phyloP scores from a whole-genome alignment of 2,113 vertebrate genomes.

The Coptodon rendalli region DNA sequence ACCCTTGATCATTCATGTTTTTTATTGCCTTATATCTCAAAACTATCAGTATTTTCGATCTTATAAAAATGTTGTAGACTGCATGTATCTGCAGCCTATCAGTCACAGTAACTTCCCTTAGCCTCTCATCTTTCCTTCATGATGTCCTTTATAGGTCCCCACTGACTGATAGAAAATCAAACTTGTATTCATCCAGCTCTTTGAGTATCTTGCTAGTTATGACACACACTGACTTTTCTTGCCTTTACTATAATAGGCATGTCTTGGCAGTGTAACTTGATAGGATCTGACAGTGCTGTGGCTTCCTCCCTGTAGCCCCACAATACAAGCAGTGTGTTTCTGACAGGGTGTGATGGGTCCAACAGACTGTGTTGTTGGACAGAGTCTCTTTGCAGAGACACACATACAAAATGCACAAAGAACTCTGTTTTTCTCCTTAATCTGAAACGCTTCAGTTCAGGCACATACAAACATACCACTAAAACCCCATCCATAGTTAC shows the following conservation, averaged over 20 bases:
- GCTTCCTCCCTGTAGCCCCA: constrained; percentile 40
- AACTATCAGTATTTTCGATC: not conserved
- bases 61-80: not conserved
- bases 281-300: constrained; percentile 26
- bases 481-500: not conserved
- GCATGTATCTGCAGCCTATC: not conserved
- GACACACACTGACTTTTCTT: constrained; percentile 12
- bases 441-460: not conserved
- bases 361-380: constrained; percentile 35
- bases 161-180: not conserved
- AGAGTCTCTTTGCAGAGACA: not conserved
- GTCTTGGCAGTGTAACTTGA: constrained; percentile 33
- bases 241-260: constrained; percentile 23
- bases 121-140: constrained; percentile 18
- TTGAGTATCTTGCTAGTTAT: constrained; percentile 14
- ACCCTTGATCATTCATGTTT: not conserved
- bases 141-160: constrained; percentile 12
- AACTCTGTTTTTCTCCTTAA: constrained; percentile 25
- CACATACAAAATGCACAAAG: not conserved
- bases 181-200: not conserved
- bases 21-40: not conserved
- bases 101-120: not conserved
- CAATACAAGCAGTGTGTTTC: constrained; percentile 33
- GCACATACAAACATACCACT: not conserved
- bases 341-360: constrained; percentile 37